Percentiles rank a stretch among this genome's conserved stretches.
Conservation (phyloP, 2,888 invertebrate genomes). For the Timandra comae region DNA sequence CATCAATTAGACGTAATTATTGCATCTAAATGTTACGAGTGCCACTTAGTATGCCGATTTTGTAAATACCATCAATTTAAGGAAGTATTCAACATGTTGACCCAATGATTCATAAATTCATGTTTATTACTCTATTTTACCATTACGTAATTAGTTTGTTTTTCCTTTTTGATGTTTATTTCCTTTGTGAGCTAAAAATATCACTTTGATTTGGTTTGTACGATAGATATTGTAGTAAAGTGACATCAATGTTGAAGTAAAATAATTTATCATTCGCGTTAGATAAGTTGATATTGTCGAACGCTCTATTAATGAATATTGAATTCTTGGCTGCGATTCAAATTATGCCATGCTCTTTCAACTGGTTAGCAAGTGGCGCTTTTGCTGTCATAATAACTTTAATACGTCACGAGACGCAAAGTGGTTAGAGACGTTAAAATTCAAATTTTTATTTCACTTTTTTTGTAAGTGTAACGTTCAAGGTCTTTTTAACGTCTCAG, state of each 20-base stretch:
- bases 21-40: slow-evolving; percentile 19
- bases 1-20: slow-evolving; percentile 24
- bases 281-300: slow-evolving; percentile 14
- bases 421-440: slow-evolving; percentile 2
- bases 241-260: too few species aligned
- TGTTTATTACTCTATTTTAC: slow-evolving; percentile 11
- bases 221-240: too few species aligned
- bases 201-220: too few species aligned
- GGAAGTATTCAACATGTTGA: slow-evolving; percentile 13
- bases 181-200: too few species aligned
- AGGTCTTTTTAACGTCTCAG: slow-evolving; percentile 7
- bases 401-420: too few species aligned
- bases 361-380: slow-evolving; percentile 25
- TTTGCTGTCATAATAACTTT: slow-evolving; percentile 18
- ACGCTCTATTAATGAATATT: slow-evolving; percentile 12
- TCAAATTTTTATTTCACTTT: slow-evolving; percentile 9
- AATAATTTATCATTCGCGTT: slow-evolving; percentile 3
- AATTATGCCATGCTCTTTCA: slow-evolving; percentile 23
- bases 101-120: slow-evolving; percentile 10
- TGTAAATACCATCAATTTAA: slow-evolving; percentile 13
- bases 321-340: slow-evolving; percentile 31
- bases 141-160: neutral
- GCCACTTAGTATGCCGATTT: slow-evolving; percentile 19
- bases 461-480: slow-evolving; percentile 9
- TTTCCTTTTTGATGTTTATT: neutral